Percentiles rank a stretch among this genome's conserved stretches.
These are phyloP conservation scores for Panthera leo DNA, from an alignment of 2,113 vertebrate genomes.

Conservation along the genomic window DNA sequence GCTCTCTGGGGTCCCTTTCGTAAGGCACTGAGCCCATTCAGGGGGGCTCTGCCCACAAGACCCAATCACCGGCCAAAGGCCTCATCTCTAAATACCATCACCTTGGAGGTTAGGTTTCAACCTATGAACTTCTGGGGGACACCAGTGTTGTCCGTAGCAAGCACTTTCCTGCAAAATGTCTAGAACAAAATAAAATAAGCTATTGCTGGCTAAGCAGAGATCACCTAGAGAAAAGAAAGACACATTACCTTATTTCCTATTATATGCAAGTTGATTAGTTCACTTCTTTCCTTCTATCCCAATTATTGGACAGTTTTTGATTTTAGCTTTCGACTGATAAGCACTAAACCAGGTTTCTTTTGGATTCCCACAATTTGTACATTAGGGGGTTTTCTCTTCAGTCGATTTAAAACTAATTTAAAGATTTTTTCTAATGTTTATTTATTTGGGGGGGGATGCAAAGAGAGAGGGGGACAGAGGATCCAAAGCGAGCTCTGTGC, in stretches of 20 bases:
- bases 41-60: not conserved
- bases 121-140: too few species aligned
- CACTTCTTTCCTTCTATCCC: not conserved
- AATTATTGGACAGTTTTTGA: not conserved
- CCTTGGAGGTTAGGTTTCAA: not conserved
- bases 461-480: too few species aligned
- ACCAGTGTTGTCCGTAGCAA: not conserved
- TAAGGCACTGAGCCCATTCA: not conserved
- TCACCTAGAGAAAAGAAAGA: not conserved
- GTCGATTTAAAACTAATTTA: not conserved
- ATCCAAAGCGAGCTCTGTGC: too few species aligned
- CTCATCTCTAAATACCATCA: not conserved
- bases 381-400: not conserved
- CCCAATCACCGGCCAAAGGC: not conserved
- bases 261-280: not conserved
- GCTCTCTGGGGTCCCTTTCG: not conserved
- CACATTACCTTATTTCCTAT: not conserved
- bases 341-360: not conserved
- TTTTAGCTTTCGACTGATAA: not conserved
- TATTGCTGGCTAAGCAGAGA: not conserved
- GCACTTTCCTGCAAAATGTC: not conserved
- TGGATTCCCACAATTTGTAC: not conserved
- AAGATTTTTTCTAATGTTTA: too few species aligned
- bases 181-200: not conserved
- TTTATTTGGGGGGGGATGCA: too few species aligned